Base-by-base conservation (phyloP, 2,113 vertebrate species). In the Prunella himalayana region DNA sequence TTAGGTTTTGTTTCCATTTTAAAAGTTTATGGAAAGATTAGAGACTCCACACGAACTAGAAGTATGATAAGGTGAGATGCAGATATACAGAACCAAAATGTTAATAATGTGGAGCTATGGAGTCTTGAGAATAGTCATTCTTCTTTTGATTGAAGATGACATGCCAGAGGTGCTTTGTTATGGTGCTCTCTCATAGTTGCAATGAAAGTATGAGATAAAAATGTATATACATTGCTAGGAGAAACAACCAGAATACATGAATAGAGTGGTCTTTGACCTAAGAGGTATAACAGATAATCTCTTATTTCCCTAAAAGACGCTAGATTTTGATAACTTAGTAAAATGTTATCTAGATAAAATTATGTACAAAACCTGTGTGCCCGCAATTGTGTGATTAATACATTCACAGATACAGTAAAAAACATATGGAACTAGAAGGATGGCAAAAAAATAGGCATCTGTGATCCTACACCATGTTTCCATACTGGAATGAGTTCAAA, bases 161-260 rank as follows among this genome's bases (percentile, higher is more conserved):
- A 33, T 95, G 76, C 27, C 60, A 94, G 72, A 95, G 76, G 68
- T 95, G 49, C 31, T 88, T 88, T 92, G 49, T 81, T 94, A 57
- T 65, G 87, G 60, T 92, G 41, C 8, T 79, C 5, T 91, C 56
- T 91, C 44, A 71, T n/a, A 73, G 13, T 24, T 80, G 20, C 60
- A 93, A 85, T 82, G 81, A 91, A 92, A 93, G 41, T n/a, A 27
- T 45, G 61, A 89, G 47, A 78, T 25, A 80, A 85, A 94, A 8
- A 88, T 60, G 28, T 53, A 41, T 72, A 60, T 80, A 89, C 18
- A 70, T 92, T 93, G 30, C 22, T 54, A 80, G 37, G 41, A 86
- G 51, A 71, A 90, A 82, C 1, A 33, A 81, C 41, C 4, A 1
- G 49, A 83, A 78, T 75, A 75, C 33, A 65, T 90, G 80, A 96